A percentile compares a stretch with the other conserved stretches of the same genome.
Evolutionary conservation across 2,113 vertebrate species (phyloP).

Genomic region (Macquaria ambigua): DNA sequence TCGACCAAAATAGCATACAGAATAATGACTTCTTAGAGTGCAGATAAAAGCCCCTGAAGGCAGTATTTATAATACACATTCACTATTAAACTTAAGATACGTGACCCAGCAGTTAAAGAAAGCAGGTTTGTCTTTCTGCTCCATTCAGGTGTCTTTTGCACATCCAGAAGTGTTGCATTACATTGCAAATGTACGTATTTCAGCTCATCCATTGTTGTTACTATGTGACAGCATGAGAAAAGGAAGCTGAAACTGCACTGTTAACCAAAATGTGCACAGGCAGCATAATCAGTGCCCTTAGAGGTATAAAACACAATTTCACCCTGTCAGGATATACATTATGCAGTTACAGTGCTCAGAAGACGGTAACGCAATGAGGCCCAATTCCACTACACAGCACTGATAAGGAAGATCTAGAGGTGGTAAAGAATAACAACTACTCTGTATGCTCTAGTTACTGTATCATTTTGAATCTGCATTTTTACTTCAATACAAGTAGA

Average conservation of each 20-base stretch:
- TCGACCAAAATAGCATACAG: constrained; percentile 41
- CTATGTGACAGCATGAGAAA: constrained; percentile 66
- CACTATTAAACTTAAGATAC: constrained; percentile 43
- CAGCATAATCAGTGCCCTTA: constrained; percentile 78
- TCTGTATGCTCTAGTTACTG: constrained; percentile 28
- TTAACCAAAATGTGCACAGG: constrained; percentile 79
- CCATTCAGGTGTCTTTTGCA: constrained; percentile 47
- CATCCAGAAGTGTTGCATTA: constrained; percentile 57
- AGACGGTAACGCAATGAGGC: constrained; percentile 50
- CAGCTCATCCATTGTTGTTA: constrained; percentile 72
- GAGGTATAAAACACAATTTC: constrained; percentile 81
- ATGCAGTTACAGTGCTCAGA: constrained; percentile 71
- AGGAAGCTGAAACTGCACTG: constrained; percentile 70
- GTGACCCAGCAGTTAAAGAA: constrained; percentile 39
- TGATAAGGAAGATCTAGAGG: constrained; percentile 3
- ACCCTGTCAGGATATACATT: constrained; percentile 74
- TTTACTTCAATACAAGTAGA: neutral
- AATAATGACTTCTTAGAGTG: constrained; percentile 52
- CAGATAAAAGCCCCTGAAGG: constrained; percentile 46
- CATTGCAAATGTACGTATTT: constrained; percentile 67
- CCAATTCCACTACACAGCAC: constrained; percentile 45
- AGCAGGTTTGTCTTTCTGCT: constrained; percentile 11
- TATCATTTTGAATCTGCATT: constrained; percentile 32
- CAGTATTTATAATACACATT: constrained; percentile 57
- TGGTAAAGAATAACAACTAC: constrained; percentile 32